Evolutionary conservation across 1,140 invertebrate species (phyloP).

Genomic region (Pollicipes pollicipes): DNA sequence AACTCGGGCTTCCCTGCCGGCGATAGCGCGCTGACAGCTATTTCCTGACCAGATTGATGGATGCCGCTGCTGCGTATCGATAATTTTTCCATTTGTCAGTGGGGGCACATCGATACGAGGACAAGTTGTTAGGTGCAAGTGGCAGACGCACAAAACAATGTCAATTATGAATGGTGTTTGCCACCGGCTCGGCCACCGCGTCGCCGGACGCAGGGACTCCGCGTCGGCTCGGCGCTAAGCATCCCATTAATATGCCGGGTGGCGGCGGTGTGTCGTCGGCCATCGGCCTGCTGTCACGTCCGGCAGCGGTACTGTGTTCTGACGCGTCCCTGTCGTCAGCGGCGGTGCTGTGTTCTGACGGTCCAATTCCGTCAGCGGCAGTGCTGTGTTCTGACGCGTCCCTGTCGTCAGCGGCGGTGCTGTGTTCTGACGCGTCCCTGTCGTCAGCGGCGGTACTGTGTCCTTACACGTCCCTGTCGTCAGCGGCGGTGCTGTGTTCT

Average conservation of each 20-base stretch:
- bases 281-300: neutral
- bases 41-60: neutral
- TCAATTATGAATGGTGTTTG: slow-evolving; percentile 1
- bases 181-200: neutral
- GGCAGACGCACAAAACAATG: neutral
- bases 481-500: too few species aligned
- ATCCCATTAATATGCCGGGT: neutral
- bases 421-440: too few species aligned
- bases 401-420: too few species aligned
- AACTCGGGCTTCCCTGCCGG: too few species aligned
- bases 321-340: too few species aligned
- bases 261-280: neutral
- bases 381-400: too few species aligned
- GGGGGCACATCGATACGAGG: neutral
- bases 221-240: neutral
- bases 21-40: neutral
- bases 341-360: too few species aligned
- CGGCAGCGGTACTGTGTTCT: too few species aligned
- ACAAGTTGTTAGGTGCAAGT: neutral
- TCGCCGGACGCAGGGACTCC: too few species aligned
- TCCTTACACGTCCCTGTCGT: too few species aligned
- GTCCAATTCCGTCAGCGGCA: too few species aligned
- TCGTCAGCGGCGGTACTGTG: too few species aligned
- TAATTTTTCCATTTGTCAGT: slow-evolving; percentile 1
- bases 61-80: neutral